A percentile compares a stretch with the other conserved stretches of the same genome.
phyloP scores from a whole-genome alignment of 2,888 invertebrate genomes.

The Drepana falcataria region DNA sequence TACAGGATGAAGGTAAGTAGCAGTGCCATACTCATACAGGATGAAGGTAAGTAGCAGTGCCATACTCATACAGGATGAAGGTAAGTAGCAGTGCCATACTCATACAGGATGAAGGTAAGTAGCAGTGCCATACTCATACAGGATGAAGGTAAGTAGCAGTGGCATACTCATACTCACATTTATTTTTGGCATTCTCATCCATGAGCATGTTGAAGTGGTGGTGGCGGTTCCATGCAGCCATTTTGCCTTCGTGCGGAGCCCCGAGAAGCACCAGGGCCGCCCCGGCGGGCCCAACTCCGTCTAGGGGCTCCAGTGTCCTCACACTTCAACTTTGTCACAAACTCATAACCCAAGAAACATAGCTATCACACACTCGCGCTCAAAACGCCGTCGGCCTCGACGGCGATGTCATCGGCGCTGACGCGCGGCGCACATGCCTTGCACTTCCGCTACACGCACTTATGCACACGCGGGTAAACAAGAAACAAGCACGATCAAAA shows the following conservation, averaged over 20 bases:
- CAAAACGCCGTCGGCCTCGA: slow-evolving; percentile 58
- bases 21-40: too few species aligned
- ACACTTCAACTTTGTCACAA: slow-evolving; percentile 75
- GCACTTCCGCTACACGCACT: slow-evolving; percentile 74
- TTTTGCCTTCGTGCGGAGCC: slow-evolving; percentile 81
- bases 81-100: too few species aligned
- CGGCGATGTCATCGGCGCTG: slow-evolving; percentile 72
- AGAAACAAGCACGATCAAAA: slow-evolving; percentile 72
- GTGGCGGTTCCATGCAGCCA: slow-evolving; percentile 86
- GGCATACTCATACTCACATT: slow-evolving; percentile 75
- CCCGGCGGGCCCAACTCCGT: slow-evolving; percentile 80
- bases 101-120: too few species aligned
- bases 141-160: too few species aligned
- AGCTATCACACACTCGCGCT: slow-evolving; percentile 68
- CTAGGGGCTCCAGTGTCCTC: slow-evolving; percentile 82
- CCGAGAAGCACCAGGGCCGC: slow-evolving; percentile 79
- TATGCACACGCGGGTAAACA: slow-evolving; percentile 75
- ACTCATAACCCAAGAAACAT: slow-evolving; percentile 75
- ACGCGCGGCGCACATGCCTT: slow-evolving; percentile 70
- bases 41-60: too few species aligned
- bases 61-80: too few species aligned
- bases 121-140: too few species aligned
- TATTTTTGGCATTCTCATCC: slow-evolving; percentile 84
- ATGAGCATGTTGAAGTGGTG: slow-evolving; percentile 84
- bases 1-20: too few species aligned